A percentile compares a stretch with the other conserved stretches of the same genome.
These are phyloP conservation scores for Pelmatolapia mariae DNA, from an alignment of 2,113 vertebrate species.

Conservation along the genomic window DNA sequence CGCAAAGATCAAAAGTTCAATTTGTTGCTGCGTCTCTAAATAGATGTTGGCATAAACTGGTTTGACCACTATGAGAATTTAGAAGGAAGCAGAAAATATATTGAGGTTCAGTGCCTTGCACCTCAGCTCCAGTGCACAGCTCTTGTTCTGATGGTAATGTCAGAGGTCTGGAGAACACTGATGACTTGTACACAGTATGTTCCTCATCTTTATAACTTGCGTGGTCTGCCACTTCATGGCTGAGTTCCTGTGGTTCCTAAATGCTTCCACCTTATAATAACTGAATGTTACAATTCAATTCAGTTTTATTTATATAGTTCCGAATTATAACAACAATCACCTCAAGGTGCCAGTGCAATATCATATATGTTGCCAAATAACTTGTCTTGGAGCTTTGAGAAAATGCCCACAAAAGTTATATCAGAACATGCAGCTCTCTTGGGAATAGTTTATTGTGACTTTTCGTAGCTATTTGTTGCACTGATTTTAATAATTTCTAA, in stretches of 20 bases:
- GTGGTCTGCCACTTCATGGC: too few species aligned
- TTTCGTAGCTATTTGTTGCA: rapidly evolving
- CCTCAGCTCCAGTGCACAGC: neutral
- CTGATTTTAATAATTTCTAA: neutral
- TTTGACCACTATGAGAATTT: neutral
- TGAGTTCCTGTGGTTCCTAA: too few species aligned
- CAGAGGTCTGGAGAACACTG: rapidly evolving
- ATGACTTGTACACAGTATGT: too few species aligned
- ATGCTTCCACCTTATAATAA: too few species aligned
- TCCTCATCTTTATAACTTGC: too few species aligned
- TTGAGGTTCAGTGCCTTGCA: neutral
- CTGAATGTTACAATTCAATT: too few species aligned
- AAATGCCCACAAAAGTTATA: neutral
- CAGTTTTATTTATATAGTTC: too few species aligned
- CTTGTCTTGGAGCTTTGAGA: neutral
- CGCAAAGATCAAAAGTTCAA: neutral
- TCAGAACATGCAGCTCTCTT: neutral
- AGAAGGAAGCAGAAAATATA: neutral
- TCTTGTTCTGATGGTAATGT: neutral
- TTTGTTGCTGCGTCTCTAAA: rapidly evolving
- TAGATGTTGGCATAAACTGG: neutral
- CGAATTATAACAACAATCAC: too few species aligned
- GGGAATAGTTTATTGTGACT: neutral
- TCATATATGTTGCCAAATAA: neutral
- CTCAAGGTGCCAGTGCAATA: neutral